phyloP scores from a whole-genome alignment of 2,113 vertebrate genomes.

The Mustela lutreola region DNA sequence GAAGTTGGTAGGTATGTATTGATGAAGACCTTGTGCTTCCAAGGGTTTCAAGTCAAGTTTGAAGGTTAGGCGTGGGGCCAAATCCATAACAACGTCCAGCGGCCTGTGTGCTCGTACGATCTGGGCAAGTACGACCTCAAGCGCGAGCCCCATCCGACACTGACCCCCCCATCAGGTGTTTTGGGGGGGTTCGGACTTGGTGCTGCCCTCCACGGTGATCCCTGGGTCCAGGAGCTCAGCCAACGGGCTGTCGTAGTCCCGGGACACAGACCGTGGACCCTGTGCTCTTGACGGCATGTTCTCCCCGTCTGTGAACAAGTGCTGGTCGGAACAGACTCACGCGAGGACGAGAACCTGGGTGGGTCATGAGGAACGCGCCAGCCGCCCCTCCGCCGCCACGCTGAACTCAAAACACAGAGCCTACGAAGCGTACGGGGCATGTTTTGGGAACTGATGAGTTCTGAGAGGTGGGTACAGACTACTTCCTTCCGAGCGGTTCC shows the following conservation, averaged over 20 bases:
- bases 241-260: fast-evolving
- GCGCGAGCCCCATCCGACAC: fast-evolving
- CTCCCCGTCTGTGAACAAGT: background rate
- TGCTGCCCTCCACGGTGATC: too few relatives aligned
- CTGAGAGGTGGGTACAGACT: background rate
- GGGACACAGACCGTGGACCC: too few relatives aligned
- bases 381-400: fast-evolving
- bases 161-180: too few relatives aligned
- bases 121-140: fast-evolving
- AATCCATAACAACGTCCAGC: background rate
- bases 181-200: fast-evolving
- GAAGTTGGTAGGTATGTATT: fast-evolving
- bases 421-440: fast-evolving
- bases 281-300: fast-evolving
- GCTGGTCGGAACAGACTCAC: background rate
- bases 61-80: background rate
- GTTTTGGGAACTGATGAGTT: background rate
- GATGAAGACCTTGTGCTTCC: fast-evolving
- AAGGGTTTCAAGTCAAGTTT: background rate
- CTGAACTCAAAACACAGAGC: too few relatives aligned
- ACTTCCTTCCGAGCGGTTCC: background rate
- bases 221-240: too few relatives aligned
- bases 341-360: fast-evolving
- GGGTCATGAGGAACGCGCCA: fast-evolving
- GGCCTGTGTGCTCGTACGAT: fast-evolving